phyloP scores from a whole-genome alignment of 53 echinoderm and acorn worm genomes.

The Patiria pectinifera region DNA sequence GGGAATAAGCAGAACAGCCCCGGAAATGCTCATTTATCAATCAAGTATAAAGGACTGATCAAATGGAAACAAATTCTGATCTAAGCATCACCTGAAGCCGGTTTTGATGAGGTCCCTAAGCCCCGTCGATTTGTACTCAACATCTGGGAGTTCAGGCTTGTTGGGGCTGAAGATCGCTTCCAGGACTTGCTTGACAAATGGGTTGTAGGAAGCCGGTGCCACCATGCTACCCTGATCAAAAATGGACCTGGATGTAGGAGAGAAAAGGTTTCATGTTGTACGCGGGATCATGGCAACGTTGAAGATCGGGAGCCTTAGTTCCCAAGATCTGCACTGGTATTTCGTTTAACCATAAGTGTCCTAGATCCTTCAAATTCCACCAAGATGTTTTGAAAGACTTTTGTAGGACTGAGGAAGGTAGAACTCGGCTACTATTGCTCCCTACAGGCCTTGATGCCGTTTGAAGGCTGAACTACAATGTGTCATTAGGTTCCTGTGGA shows the following conservation, averaged over 20 bases:
- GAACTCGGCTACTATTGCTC: too few relatives aligned
- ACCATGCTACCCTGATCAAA: conserved; percentile 67
- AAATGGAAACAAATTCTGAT: too few relatives aligned
- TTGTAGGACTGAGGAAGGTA: not conserved
- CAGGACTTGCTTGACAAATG: conserved; percentile 83
- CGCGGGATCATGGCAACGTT: not conserved
- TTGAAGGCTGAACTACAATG: not conserved
- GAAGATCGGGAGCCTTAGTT: not conserved
- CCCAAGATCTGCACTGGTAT: not conserved
- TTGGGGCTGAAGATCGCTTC: conserved; percentile 79
- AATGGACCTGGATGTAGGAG: conserved; percentile 66
- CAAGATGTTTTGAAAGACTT: not conserved
- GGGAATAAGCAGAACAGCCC: too few relatives aligned
- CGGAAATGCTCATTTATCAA: too few relatives aligned
- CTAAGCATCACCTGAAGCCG: conserved; percentile 74
- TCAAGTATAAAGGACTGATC: too few relatives aligned
- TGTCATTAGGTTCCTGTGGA: too few relatives aligned
- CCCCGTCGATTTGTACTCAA: conserved; percentile 94
- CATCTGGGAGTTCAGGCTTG: conserved; percentile 86
- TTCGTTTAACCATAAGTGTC: not conserved
- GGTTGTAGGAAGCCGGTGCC: conserved; percentile 73
- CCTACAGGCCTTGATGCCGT: too few relatives aligned
- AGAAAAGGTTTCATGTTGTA: not conserved
- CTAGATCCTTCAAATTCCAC: not conserved
- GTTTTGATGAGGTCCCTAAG: conserved; percentile 90